Evolutionary conservation across 2,888 invertebrate species (phyloP).

Genomic region (Ophion ventricosus): DNA sequence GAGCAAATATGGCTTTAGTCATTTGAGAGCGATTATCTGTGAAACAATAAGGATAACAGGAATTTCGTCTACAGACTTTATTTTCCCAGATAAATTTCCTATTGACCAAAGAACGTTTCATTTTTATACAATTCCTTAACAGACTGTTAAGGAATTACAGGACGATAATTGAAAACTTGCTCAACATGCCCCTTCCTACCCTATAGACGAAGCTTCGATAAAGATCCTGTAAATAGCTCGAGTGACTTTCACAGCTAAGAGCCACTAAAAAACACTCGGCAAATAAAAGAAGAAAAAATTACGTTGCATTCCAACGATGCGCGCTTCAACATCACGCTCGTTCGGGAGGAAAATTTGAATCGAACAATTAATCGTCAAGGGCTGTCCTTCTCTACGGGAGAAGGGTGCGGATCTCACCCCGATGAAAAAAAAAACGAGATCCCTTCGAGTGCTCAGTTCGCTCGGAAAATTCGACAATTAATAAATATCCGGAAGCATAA

Average conservation of each 20-base stretch:
- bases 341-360: conserved; percentile 1
- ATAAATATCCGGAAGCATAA: conserved; percentile 74
- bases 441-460: conserved; percentile 53
- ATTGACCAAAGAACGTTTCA: too few species aligned
- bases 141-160: too few species aligned
- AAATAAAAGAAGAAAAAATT: neutral
- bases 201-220: neutral
- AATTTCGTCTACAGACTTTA: too few species aligned
- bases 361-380: conserved; percentile 65
- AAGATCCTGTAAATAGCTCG: neutral
- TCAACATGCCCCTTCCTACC: too few species aligned
- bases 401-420: conserved; percentile 1
- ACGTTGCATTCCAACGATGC: neutral
- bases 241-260: neutral
- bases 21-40: too few species aligned
- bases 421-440: conserved; percentile 28
- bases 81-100: too few species aligned
- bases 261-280: neutral
- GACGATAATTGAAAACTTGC: too few species aligned
- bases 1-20: too few species aligned
- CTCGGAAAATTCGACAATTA: conserved; percentile 80
- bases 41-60: too few species aligned
- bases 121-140: too few species aligned
- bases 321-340: neutral
- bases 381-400: conserved; percentile 3